These are phyloP conservation scores for Drosophila lacteicornis DNA, from an alignment of 1,140 invertebrate genomes.

Conservation along the genomic window DNA sequence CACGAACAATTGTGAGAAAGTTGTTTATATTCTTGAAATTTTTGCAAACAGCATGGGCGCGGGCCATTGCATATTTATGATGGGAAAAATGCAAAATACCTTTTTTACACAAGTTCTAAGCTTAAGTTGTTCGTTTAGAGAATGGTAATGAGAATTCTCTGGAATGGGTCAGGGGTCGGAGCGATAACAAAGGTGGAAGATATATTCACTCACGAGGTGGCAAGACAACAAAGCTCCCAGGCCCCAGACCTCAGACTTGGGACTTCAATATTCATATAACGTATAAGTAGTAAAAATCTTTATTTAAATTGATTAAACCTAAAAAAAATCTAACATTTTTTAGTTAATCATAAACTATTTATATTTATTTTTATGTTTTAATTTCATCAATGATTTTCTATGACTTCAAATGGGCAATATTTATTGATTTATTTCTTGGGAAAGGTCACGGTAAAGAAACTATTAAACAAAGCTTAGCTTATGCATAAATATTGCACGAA, in stretches of 20 bases:
- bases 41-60: constrained; percentile 29
- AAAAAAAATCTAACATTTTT: background rate
- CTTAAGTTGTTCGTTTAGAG: constrained; percentile 45
- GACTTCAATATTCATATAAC: background rate
- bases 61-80: constrained; percentile 38
- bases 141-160: constrained; percentile 9
- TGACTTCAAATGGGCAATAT: background rate
- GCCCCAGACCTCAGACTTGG: background rate
- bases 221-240: background rate
- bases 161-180: constrained; percentile 13
- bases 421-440: background rate
- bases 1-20: constrained; percentile 60
- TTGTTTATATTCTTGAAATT: constrained; percentile 43
- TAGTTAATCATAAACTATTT: background rate
- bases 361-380: background rate
- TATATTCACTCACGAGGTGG: constrained; percentile 4
- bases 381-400: background rate
- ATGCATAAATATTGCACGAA: background rate
- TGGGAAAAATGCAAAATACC: constrained; percentile 32
- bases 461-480: background rate
- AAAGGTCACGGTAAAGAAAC: background rate
- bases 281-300: background rate
- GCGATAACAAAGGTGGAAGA: constrained; percentile 28
- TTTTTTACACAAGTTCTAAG: constrained; percentile 34
- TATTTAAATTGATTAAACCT: background rate